These are phyloP conservation scores for Maylandia zebra DNA, from an alignment of 2,113 vertebrate genomes.

Conservation along the genomic window DNA sequence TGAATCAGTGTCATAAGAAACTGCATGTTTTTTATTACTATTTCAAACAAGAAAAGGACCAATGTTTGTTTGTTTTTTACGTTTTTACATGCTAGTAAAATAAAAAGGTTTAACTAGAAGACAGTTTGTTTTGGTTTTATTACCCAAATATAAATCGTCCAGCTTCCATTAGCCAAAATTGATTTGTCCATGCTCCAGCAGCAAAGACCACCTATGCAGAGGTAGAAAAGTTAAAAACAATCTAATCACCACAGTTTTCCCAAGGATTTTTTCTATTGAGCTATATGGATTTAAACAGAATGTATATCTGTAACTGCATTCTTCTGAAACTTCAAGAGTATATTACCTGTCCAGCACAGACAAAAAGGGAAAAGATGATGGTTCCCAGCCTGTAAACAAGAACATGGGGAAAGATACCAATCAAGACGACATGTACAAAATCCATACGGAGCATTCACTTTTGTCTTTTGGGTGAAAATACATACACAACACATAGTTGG, in stretches of 20 bases:
- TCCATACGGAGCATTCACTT: background rate
- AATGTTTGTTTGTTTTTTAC: background rate
- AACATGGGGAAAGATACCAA: background rate
- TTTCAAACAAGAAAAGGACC: background rate
- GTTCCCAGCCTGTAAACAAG: conserved; percentile 80
- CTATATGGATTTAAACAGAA: background rate
- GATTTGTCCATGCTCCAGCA: conserved; percentile 77
- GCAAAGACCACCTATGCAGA: conserved; percentile 84
- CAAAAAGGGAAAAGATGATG: conserved; percentile 86
- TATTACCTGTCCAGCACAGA: conserved; percentile 89
- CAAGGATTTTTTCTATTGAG: background rate
- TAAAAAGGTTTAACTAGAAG: background rate
- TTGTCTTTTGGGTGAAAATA: background rate
- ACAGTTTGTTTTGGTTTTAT: conserved; percentile 32
- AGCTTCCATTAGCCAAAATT: conserved; percentile 88
- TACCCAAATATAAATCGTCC: conserved; percentile 97
- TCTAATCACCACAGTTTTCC: background rate
- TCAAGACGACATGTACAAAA: background rate
- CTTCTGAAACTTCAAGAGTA: background rate
- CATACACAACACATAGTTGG: background rate
- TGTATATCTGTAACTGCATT: background rate
- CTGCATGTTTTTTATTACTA: background rate
- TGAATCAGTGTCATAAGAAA: background rate
- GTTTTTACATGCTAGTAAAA: background rate
- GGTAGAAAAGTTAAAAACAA: background rate